Evolutionary conservation across 2,888 invertebrate genomes (phyloP), one percentile per base, ranked within the genome.

Genomic region (Pterobdella sp.): DNA sequence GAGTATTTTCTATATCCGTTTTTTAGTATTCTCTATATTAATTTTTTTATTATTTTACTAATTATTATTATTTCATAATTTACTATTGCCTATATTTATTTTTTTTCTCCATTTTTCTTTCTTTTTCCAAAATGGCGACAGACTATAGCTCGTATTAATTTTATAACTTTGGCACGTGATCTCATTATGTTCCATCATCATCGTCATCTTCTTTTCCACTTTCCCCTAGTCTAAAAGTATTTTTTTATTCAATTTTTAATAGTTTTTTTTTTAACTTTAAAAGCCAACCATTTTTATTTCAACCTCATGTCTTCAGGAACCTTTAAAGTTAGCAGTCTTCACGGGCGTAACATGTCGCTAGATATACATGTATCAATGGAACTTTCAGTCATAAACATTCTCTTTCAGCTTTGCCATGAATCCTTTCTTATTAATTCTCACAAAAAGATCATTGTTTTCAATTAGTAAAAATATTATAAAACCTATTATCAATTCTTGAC

Each of bases 71-170:
- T 7, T 56, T 7, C 60, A 56, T 56, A 26, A 56, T 56, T 56
- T 3, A 56, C n/a, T 4, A 26, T 22, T 22, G 7, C n/a, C n/a
- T 18, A 56, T 56, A 56, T 56, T 56, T 56, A 4, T 56, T 26
- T 18, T n/a, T 56, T n/a, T 22, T 22, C n/a, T 56, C 60, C 7
- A 56, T 56, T 56, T 22, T 56, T 56, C 60, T 56, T 56, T 56
- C 26, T 56, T 22, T 56, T 56, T 56, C 60, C n/a, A 56, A 22
- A 56, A 56, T 56, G 60, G 60, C 60, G 60, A 56, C 60, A 56
- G 60, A 56, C 60, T 56, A 56, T 56, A 56, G 60, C 60, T 56
- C 60, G 60, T 56, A 56, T 56, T 56, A 56, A 56, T 56, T 56
- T 56, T 56, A 56, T 56, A 56, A 56, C 60, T 56, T 56, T 56